Evolutionary conservation across 2,797 vertebrate species (phyloP), one percentile per base, ranked within the genome.

Genomic region (Pseudotriccus pelzelni): DNA sequence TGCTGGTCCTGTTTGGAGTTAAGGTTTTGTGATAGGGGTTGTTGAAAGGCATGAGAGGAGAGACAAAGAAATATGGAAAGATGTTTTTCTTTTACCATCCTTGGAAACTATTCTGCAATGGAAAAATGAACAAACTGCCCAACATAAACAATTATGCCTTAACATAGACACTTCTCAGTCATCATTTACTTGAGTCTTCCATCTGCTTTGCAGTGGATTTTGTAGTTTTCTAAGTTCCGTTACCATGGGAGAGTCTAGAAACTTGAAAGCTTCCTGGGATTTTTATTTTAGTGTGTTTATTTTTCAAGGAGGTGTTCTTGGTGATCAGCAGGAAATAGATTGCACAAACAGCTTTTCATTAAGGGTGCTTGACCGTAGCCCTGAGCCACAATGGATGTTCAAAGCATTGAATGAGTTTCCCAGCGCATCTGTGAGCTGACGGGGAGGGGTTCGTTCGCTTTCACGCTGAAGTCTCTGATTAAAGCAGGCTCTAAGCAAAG

Each of bases 321-420:
- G 34, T 88, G 94, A 96, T 73, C 87, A 96, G 91, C 84, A 93
- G 95, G 90, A 88, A 93, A 89, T 78, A 83, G 86, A 93, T 88
- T 92, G 87, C 58, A 82, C 74, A 88, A 90, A 74, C 73, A 86
- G 69, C 41, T 94, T 94, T 94, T 93, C 89, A 93, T 96, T 94
- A 93, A 96, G 90, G 39, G 63, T 89, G 74, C 89, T 88, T 97
- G 92, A 93, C 89, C 11, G 1, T 81, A 90, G 58, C 74, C 84
- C 83, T 80, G 80, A 93, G 80, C 56, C 62, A 89, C 89, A 94
- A 87, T 55, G 80, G 76, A 76, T 86, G 89, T 92, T 95, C 66
- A 69, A 50, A 96, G 91, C 81, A 89, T 52, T 94, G 90, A 95
- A 84, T 70, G 81, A 88, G 55, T 86, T 88, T 95, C 68, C 80